Conservation (phyloP, 2,113 vertebrate genomes). For the Todiramphus chloris region DNA sequence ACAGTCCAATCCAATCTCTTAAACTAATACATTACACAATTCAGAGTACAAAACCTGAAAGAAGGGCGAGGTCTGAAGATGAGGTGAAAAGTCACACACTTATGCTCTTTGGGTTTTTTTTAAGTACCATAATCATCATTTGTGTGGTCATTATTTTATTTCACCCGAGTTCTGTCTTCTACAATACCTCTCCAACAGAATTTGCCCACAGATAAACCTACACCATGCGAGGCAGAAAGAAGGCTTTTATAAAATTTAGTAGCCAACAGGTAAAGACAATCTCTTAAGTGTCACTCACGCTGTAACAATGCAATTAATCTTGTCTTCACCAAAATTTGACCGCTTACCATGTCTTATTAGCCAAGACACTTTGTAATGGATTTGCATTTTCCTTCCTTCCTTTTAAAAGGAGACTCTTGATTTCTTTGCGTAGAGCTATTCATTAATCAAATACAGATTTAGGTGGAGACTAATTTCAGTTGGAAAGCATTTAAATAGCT, state of each 20-base stretch:
- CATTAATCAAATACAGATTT: background rate
- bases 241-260: background rate
- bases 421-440: background rate
- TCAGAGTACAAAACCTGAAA: background rate
- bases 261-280: background rate
- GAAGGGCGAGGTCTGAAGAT: background rate
- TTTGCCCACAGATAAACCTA: background rate
- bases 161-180: background rate
- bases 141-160: background rate
- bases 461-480: background rate
- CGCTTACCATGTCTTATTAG: background rate
- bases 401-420: background rate
- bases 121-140: background rate
- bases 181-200: background rate
- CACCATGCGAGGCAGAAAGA: background rate
- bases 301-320: background rate
- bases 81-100: background rate
- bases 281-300: background rate
- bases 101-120: background rate
- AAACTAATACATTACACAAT: background rate
- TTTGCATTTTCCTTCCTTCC: background rate
- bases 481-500: background rate
- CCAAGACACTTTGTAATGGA: background rate
- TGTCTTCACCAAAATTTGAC: background rate
- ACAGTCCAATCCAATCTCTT: background rate